Evolutionary conservation across 2,113 vertebrate species (phyloP), one percentile per base, ranked within the genome.

Genomic region (Chionomys nivalis): DNA sequence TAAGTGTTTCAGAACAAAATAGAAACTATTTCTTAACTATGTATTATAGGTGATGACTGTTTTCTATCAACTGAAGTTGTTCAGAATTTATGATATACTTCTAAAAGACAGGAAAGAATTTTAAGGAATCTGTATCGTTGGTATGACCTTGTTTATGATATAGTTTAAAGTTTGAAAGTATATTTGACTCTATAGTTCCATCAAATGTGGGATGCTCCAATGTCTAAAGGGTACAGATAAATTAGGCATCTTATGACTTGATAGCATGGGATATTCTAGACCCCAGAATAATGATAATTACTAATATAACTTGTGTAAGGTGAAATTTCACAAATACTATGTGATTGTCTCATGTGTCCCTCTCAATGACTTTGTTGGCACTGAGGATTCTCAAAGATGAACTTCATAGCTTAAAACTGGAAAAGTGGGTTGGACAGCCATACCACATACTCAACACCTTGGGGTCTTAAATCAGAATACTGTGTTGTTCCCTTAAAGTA

Each of bases 161-260:
- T 4, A 82, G 42, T 33, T 86, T 49, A 78, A 87, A 75, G 39
- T 94, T 93, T 89, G 5, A 75, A 92, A 94, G 9, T 52, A 87
- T 79, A 76, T 94, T 91, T 86, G 52, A 90, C 47, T 89, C 89
- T 33, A 33, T 28, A 33, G 33, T 82, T 83, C 7, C 52, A 13
- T 26, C 87, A 58, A 79, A 90, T 85, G 16, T 70, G 93, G 42
- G 3, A 31, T 94, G 4, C 26, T 76, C 28, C 24, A 11, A 70
- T 61, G 76, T 96, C 72, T 42, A 16, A 81, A 81, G 76, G 11
- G 70, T 66, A 79, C 36, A 78, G 44, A 39, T 19, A 77, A 44
- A 47, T 44, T 49, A 65, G 49, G 66, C 76, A 23, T 65, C 93
- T 90, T 58, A 4, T 49, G 42, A 49, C 28, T 31, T 82, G 39